phyloP scores from a whole-genome alignment of 2,888 invertebrate genomes.

The Lepidochrysops patricia region DNA sequence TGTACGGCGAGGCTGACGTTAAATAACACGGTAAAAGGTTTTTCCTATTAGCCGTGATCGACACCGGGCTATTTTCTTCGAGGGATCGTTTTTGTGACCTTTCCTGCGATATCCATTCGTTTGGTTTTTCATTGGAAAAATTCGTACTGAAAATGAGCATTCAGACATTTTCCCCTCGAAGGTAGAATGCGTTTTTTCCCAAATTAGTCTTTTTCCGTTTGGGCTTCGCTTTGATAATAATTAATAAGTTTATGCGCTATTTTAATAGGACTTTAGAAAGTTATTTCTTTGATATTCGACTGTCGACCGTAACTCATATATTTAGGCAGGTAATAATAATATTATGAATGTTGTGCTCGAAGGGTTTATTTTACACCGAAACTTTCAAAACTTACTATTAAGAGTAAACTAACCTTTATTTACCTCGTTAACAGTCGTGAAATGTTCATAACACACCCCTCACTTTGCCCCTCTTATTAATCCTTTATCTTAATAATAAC shows the following conservation, averaged over 20 bases:
- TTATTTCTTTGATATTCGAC: too few species aligned
- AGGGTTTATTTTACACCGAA: too few species aligned
- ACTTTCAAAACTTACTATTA: too few species aligned
- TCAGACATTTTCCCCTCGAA: background rate
- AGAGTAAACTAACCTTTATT: too few species aligned
- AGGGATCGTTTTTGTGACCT: conserved; percentile 2
- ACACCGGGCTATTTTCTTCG: conserved; percentile 4
- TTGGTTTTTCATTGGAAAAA: conserved; percentile 6
- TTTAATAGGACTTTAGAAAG: background rate
- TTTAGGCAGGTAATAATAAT: too few species aligned
- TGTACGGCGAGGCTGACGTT: background rate
- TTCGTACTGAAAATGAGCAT: background rate
- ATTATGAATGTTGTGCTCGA: too few species aligned
- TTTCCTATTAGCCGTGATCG: conserved; percentile 7
- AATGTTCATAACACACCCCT: too few species aligned
- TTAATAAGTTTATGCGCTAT: too few species aligned
- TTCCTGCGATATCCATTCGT: conserved; percentile 1
- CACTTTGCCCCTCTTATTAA: too few species aligned
- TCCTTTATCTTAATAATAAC: too few species aligned
- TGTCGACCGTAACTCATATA: too few species aligned
- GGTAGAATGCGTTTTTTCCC: background rate
- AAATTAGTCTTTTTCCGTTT: background rate
- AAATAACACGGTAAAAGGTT: background rate
- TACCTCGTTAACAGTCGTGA: too few species aligned
- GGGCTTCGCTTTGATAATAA: background rate